Percentiles rank a stretch among this genome's conserved stretches.
Evolutionary conservation across 2,888 invertebrate genomes (phyloP).

Genomic region (Machimus atricapillus): DNA sequence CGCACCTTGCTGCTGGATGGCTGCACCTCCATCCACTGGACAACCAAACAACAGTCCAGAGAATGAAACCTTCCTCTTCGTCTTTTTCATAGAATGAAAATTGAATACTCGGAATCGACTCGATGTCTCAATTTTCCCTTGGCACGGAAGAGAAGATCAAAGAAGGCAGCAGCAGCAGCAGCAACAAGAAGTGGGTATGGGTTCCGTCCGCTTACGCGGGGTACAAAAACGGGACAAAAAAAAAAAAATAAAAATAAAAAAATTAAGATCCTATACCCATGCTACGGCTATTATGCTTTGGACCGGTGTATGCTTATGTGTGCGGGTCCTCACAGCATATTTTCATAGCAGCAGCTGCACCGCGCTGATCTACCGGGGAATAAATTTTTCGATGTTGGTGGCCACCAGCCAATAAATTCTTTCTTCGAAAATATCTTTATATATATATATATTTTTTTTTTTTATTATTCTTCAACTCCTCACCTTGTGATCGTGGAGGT

Average conservation of each 20-base stretch:
- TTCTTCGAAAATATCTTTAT: conserved; percentile 42
- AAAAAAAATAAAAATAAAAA: no score
- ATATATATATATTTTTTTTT: neutral
- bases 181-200: neutral
- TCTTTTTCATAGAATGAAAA: conserved; percentile 31
- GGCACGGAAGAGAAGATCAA: conserved; percentile 32
- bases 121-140: conserved; percentile 37
- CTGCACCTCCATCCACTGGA: neutral
- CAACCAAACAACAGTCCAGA: neutral
- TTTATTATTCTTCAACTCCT: conserved; percentile 2
- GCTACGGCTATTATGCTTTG: conserved; percentile 23
- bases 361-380: conserved; percentile 41
- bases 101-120: conserved; percentile 35
- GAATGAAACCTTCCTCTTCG: neutral
- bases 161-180: neutral
- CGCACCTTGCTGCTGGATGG: conserved; percentile 15
- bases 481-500: neutral
- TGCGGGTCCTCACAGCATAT: conserved; percentile 16
- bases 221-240: neutral
- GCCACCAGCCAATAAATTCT: conserved; percentile 46
- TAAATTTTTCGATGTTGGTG: conserved; percentile 46
- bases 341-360: conserved; percentile 42
- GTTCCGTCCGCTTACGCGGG: neutral
- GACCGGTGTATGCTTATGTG: conserved; percentile 18
- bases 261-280: neutral